A percentile compares a stretch with the other conserved stretches of the same genome.
These are phyloP conservation scores for Drosophila orosa DNA, from an alignment of 1,140 invertebrate genomes.

Conservation along the genomic window DNA sequence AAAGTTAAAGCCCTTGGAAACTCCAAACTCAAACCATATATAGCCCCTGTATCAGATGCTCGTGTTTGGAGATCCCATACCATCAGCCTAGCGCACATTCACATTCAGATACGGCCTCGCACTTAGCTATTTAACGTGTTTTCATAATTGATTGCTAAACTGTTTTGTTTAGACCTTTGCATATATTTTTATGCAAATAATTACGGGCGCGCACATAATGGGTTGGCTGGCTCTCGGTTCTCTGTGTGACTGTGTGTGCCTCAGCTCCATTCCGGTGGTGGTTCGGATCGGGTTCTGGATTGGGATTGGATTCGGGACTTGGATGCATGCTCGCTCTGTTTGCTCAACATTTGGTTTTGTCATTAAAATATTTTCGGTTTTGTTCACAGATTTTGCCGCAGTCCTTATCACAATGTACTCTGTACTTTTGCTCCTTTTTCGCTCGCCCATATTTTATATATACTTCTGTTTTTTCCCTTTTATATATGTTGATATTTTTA, in stretches of 20 bases:
- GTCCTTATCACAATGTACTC: slow-evolving; percentile 38
- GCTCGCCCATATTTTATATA: slow-evolving; percentile 21
- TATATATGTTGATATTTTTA: slow-evolving; percentile 11
- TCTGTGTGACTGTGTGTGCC: slow-evolving; percentile 11
- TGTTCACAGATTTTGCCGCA: slow-evolving; percentile 70
- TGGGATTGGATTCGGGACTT: slow-evolving; percentile 16
- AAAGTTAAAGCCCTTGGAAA: slow-evolving; percentile 22
- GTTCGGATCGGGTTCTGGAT: slow-evolving; percentile 18
- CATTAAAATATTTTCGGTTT: slow-evolving; percentile 82
- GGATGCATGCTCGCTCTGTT: slow-evolving; percentile 61
- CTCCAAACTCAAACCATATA: slow-evolving; percentile 7
- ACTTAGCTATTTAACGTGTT: slow-evolving; percentile 81
- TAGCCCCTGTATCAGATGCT: slow-evolving; percentile 45
- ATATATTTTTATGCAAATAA: slow-evolving; percentile 83
- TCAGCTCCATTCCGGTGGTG: slow-evolving; percentile 13
- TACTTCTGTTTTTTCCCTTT: slow-evolving; percentile 19
- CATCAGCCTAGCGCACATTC: slow-evolving; percentile 26
- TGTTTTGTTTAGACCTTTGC: slow-evolving; percentile 82
- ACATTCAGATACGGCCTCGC: slow-evolving; percentile 67
- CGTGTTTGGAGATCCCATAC: slow-evolving; percentile 26
- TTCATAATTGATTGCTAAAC: slow-evolving; percentile 83
- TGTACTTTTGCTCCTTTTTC: slow-evolving; percentile 17
- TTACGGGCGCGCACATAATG: slow-evolving; percentile 78
- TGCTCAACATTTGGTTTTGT: slow-evolving; percentile 72
- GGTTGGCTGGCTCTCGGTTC: slow-evolving; percentile 31